Percentiles rank a stretch among this genome's conserved stretches.
These are phyloP conservation scores for Tyrannus savana DNA, from an alignment of 2,113 vertebrate species.

Conservation along the genomic window DNA sequence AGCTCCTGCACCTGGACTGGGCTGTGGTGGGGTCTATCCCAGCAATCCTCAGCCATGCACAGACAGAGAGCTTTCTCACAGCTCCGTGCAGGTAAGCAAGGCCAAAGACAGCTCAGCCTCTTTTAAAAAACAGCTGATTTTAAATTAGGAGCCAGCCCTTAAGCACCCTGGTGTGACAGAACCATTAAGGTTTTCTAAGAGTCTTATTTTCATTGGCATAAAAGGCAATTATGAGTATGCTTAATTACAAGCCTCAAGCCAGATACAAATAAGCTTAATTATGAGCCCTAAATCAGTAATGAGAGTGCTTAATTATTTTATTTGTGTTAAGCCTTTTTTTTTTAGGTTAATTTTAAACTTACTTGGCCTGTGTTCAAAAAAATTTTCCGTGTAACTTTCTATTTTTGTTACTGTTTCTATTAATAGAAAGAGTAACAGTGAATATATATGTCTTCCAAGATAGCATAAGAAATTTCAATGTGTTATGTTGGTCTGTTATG, in stretches of 20 bases:
- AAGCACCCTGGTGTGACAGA: neutral
- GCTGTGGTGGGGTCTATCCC: neutral
- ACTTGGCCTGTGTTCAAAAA: neutral
- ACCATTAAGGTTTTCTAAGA: neutral
- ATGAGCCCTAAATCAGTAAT: neutral
- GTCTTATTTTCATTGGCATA: neutral
- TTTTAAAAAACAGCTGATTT: neutral
- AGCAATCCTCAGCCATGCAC: neutral
- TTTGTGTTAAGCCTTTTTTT: conserved; percentile 16
- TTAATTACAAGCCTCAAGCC: conserved; percentile 9
- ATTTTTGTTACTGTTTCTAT: neutral
- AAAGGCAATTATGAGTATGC: neutral
- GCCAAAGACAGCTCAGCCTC: neutral
- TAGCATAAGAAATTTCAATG: neutral
- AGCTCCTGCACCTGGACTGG: neutral
- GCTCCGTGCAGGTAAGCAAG: accelerated
- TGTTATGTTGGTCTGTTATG: neutral
- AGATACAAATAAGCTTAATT: conserved; percentile 32
- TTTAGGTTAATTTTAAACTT: conserved; percentile 14
- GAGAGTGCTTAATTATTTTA: conserved; percentile 7
- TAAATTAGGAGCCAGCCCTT: neutral
- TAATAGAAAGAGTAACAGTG: neutral
- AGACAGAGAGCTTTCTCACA: neutral
- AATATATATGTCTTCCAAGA: neutral
- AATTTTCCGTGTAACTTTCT: neutral